Evolutionary conservation across 2,888 invertebrate species (phyloP), one percentile per base, ranked within the genome.

Genomic region (Hypolimnas misippus): DNA sequence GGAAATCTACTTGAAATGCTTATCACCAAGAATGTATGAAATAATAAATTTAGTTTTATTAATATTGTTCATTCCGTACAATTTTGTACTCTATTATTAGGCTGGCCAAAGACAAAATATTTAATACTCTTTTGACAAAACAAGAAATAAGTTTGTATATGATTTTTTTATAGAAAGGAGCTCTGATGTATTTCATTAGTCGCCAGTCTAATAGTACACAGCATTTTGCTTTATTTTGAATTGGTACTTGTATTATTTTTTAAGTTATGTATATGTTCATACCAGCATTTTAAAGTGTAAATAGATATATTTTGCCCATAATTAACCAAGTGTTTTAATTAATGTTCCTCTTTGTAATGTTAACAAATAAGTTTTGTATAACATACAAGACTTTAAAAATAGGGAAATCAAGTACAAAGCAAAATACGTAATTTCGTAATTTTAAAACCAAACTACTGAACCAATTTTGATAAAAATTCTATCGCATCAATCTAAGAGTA

Each of bases 231-330:
- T 68, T 84, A 82, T 79, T 79, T 58, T 78, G 76, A 80, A 82
- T 81, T 78, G 79, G 79, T 87, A 89, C 87, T 88, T 85, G 82
- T 84, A 81, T 74, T 82, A 82, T 84, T 83, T n/a, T 64, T 82
- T 87, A 87, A 86, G 84, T 58, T 60, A 64, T 66, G 79, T 83
- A 81, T 84, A 85, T 87, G 89, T 90, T 89, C 84, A 87, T 88
- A 87, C 82, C 87, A 86, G 85, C 87, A 89, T 89, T 89, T 89
- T 86, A 82, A 86, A 83, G 81, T 92, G 91, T 90, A 91, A 89
- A 91, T 91, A 91, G 83, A 88, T 90, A 90, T 91, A 92, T 92
- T 92, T 92, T 92, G 89, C 88, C 90, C 88, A 87, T 89, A 89
- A 84, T 86, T 86, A 72, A 70, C 50, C 51, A 68, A 65, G 69